phyloP scores from a whole-genome alignment of 1,140 invertebrate species.

The Phenacoccus solenopsis region DNA sequence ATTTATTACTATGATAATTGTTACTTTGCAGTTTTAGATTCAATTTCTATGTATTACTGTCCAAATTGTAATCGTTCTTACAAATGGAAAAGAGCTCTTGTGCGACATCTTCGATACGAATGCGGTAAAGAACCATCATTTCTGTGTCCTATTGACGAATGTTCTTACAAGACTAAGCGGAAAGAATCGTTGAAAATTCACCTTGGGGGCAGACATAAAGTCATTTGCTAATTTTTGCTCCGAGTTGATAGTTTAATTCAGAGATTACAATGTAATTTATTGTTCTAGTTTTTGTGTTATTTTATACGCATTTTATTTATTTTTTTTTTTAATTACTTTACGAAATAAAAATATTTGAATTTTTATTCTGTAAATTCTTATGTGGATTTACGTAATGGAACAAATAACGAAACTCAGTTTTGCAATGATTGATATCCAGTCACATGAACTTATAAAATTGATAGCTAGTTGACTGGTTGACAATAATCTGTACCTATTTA shows the following conservation, averaged over 20 bases:
- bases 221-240: not conserved
- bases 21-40: not conserved
- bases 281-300: not conserved
- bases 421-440: too few relatives aligned
- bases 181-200: slow-evolving; percentile 9
- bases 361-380: too few relatives aligned
- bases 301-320: not conserved
- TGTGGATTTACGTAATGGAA: too few relatives aligned
- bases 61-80: not conserved
- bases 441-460: too few relatives aligned
- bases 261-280: too few relatives aligned
- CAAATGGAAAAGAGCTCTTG: slow-evolving; percentile 25
- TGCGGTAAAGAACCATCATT: slow-evolving; percentile 32
- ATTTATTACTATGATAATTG: too few relatives aligned
- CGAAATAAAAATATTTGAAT: too few relatives aligned
- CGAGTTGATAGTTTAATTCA: too few relatives aligned
- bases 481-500: too few relatives aligned
- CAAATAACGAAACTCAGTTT: too few relatives aligned
- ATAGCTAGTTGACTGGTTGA: too few relatives aligned
- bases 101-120: slow-evolving; percentile 34
- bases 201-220: not conserved
- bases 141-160: slow-evolving; percentile 24
- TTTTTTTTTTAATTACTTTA: not conserved
- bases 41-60: not conserved
- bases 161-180: not conserved